These are phyloP conservation scores for Phyllopteryx taeniolatus DNA, from an alignment of 2,113 vertebrate species.

Conservation along the genomic window DNA sequence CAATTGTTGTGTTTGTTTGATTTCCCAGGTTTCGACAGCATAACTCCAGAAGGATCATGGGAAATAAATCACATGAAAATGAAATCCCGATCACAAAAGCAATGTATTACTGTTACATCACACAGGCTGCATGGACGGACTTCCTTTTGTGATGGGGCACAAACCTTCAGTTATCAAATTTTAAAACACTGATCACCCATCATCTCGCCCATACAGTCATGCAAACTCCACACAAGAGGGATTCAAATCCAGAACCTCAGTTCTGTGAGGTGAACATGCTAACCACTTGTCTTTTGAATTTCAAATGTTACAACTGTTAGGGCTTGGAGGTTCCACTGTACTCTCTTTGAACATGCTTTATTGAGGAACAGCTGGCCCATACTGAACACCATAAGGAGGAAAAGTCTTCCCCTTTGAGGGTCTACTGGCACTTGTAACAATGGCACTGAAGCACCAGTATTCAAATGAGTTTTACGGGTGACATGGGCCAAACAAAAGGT, in stretches of 20 bases:
- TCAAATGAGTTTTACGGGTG: slow-evolving; percentile 63
- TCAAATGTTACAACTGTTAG: too few relatives aligned
- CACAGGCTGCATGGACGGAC: background rate
- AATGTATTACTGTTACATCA: slow-evolving; percentile 22
- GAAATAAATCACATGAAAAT: slow-evolving; percentile 60
- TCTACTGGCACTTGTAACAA: slow-evolving; percentile 32
- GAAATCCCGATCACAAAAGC: slow-evolving; percentile 34
- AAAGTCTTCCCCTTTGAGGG: background rate
- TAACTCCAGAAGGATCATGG: slow-evolving; percentile 34
- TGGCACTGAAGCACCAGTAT: slow-evolving; percentile 39
- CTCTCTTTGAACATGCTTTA: slow-evolving; percentile 8
- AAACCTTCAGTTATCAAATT: background rate
- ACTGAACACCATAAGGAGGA: slow-evolving; percentile 2
- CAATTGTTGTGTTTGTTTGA: slow-evolving; percentile 58
- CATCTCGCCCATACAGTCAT: background rate
- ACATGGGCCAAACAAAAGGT: slow-evolving; percentile 47
- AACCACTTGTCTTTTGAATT: too few relatives aligned
- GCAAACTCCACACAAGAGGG: background rate
- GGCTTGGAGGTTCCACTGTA: background rate
- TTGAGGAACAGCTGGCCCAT: slow-evolving; percentile 4
- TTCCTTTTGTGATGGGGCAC: background rate
- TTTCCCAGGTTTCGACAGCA: slow-evolving; percentile 42
- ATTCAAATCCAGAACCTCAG: background rate
- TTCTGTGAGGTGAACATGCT: too few relatives aligned
- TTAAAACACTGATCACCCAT: slow-evolving; percentile 29